phyloP scores from a whole-genome alignment of 2,797 vertebrate genomes.

The Aulostomus chinensis region DNA sequence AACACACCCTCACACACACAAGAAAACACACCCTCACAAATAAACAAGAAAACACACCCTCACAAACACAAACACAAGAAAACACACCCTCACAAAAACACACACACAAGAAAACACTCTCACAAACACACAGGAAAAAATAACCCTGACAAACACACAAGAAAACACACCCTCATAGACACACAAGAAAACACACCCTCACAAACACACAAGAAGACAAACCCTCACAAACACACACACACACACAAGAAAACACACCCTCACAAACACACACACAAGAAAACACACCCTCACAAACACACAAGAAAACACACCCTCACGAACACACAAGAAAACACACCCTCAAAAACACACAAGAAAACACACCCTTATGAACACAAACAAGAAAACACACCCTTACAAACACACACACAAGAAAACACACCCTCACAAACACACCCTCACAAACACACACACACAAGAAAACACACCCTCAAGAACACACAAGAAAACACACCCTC shows the following conservation, averaged over 20 bases:
- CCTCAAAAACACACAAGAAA: too few relatives aligned
- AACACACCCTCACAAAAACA: too few relatives aligned
- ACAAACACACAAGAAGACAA: conserved; percentile 37
- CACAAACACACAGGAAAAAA: conserved; percentile 24
- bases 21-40: conserved; percentile 84
- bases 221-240: conserved; percentile 84
- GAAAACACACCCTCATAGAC: conserved; percentile 84
- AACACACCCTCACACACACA: conserved; percentile 26
- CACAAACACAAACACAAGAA: conserved; percentile 23
- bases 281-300: conserved; percentile 84
- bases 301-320: too few relatives aligned
- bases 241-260: too few relatives aligned
- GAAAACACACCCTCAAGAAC: conserved; percentile 84
- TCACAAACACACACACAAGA: conserved; percentile 25
- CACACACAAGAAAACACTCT: too few relatives aligned
- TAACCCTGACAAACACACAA: too few relatives aligned
- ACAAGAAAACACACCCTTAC: conserved; percentile 33
- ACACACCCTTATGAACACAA: too few relatives aligned
- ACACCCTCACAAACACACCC: too few relatives aligned
- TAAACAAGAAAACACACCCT: too few relatives aligned
- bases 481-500: too few relatives aligned
- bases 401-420: too few relatives aligned
- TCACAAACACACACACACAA: conserved; percentile 22
- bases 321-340: conserved; percentile 32
- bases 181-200: too few relatives aligned